These are phyloP conservation scores for Lithophane ornitopus DNA, from an alignment of 2,888 invertebrate genomes.

Conservation along the genomic window DNA sequence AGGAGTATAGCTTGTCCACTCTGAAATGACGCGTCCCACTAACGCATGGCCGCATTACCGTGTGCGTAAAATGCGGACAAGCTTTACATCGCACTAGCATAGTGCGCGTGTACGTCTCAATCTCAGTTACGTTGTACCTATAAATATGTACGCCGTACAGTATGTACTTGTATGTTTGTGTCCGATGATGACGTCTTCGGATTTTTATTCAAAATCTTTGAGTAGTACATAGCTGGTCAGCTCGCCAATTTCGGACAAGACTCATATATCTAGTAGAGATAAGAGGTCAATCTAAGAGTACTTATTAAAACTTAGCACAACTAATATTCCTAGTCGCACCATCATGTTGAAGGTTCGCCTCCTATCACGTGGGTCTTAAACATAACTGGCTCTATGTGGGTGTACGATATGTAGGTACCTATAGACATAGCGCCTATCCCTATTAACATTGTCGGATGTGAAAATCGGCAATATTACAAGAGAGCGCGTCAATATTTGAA, in stretches of 20 bases:
- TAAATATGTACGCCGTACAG: neutral
- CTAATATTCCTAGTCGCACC: neutral
- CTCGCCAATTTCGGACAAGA: neutral
- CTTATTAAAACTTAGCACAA: neutral
- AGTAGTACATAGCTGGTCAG: neutral
- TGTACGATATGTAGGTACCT: no score
- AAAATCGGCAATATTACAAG: no score
- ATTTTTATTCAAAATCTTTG: neutral
- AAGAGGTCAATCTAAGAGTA: neutral
- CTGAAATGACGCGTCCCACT: no score
- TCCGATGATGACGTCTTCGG: neutral
- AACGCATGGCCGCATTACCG: no score
- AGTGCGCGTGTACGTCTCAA: neutral
- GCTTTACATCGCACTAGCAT: neutral
- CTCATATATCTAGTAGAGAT: no score
- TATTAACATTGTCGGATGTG: no score
- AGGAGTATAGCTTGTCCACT: neutral
- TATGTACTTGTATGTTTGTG: conserved; percentile 3
- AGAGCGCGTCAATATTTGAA: no score
- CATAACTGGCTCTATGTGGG: neutral
- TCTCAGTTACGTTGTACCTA: conserved; percentile 1
- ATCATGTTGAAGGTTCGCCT: neutral
- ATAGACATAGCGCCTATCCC: no score
- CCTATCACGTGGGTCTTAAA: neutral
- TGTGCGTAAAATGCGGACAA: no score